Evolutionary conservation across 1,140 invertebrate genomes (phyloP).

Genomic region (Goniozus legneri): DNA sequence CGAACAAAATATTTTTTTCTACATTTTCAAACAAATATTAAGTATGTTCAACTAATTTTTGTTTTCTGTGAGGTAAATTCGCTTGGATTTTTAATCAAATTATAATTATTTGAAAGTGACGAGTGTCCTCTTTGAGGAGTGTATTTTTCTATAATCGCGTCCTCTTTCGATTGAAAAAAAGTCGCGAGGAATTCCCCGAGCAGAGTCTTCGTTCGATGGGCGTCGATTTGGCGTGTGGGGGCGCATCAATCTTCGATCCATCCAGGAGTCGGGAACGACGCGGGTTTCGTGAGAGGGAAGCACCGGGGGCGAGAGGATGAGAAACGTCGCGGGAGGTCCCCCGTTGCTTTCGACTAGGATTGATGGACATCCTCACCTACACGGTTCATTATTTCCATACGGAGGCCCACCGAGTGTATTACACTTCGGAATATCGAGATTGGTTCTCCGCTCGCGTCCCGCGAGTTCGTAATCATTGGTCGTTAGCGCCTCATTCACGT

Average conservation of each 20-base stretch:
- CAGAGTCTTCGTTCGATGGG: not conserved
- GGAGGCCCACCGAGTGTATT: too few species aligned
- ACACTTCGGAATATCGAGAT: too few species aligned
- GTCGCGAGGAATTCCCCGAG: not conserved
- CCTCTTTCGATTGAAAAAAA: too few species aligned
- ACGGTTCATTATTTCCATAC: constrained; percentile 20
- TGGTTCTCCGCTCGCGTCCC: constrained; percentile 1
- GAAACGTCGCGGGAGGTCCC: constrained; percentile 47
- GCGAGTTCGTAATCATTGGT: constrained; percentile 32
- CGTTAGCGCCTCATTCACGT: constrained; percentile 46
- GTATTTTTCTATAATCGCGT: too few species aligned
- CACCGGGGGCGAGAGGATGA: constrained; percentile 39
- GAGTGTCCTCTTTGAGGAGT: too few species aligned
- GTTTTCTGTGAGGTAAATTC: too few species aligned
- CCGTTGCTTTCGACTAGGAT: constrained; percentile 32
- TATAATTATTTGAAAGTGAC: too few species aligned
- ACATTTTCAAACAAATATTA: too few species aligned
- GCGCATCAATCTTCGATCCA: constrained; percentile 13
- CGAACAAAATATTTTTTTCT: too few species aligned
- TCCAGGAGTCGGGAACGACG: too few species aligned
- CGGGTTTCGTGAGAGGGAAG: constrained; percentile 5
- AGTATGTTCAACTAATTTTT: too few species aligned
- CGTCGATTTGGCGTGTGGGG: not conserved
- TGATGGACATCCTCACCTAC: constrained; percentile 43
- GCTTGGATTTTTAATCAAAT: too few species aligned